Base-by-base conservation (phyloP, 2,113 vertebrate genomes). In the Xyrauchen texanus region DNA sequence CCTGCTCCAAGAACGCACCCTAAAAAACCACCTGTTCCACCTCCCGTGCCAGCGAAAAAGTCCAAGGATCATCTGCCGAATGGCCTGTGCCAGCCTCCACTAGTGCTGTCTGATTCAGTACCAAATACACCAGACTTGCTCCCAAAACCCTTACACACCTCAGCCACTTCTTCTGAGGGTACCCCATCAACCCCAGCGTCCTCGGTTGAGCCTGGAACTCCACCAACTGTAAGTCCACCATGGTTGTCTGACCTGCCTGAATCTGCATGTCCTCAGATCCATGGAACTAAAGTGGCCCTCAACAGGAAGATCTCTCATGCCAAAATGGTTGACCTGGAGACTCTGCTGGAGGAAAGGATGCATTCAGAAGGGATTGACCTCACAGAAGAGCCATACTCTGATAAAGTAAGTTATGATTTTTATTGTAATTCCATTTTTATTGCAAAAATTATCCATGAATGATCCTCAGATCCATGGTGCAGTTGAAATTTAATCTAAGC, bases 351-450 rank as follows among this genome's bases (percentile, higher is more conserved):
- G 75, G 94, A 93, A 77, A 95, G 96, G 86, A 85, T 99, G 70
- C 91, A 90, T 13, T 89, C 89, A 0, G 98, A 99, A 86, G 93
- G 93, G 79, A 98, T 99, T 15, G 96, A 99, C 76, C 96, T 99
- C n/a, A 99, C 96, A 0, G 96, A 98, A 87, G 97, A 99, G 76
- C 98, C 98, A 0, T 99, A 98, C 86, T 99, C 98, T 7, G 98
- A 99, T 89, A 99, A 99, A 95, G 98, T 98, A 76, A 68, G 45
- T 46, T 3, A 53, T 0, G 9, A 15, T 62, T 6, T 4, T 15
- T 9, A n/a, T 49, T 6, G 7, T 34, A 34, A 34, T 34, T 34
- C 21, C 47, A 3, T 49, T 49, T 49, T 6, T 49, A 3, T 12
- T 53, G 11, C 52, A 55, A 55, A 55, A 55, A 34, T n/a, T n/a